These are phyloP conservation scores for Aegithalos caudatus DNA, from an alignment of 2,113 vertebrate genomes.

Conservation along the genomic window DNA sequence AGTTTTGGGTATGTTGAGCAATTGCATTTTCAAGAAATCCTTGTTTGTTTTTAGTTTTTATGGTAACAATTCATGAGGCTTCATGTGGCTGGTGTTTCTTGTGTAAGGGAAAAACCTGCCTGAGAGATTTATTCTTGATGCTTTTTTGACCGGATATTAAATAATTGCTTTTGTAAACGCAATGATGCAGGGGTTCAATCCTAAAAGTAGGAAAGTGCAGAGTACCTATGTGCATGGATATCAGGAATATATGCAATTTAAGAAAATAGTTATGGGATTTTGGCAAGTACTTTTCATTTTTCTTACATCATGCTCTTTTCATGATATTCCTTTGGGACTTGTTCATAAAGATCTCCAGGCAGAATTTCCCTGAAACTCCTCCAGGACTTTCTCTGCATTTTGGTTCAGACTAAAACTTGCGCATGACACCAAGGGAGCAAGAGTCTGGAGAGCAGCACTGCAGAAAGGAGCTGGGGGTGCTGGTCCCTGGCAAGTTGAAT, in stretches of 20 bases:
- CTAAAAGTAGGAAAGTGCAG: background rate
- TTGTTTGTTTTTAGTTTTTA: conserved; percentile 40
- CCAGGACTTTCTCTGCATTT: background rate
- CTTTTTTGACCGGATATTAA: background rate
- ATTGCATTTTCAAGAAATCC: conserved; percentile 40
- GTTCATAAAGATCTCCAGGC: background rate
- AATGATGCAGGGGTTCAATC: background rate
- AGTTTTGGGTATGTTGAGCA: conserved; percentile 41
- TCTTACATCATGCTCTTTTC: background rate
- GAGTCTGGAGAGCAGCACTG: rapidly evolving
- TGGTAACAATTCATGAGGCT: background rate
- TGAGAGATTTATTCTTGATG: background rate
- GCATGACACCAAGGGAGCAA: background rate
- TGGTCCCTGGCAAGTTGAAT: rapidly evolving
- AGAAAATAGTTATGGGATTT: background rate
- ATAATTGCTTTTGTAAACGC: background rate
- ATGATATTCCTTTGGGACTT: background rate
- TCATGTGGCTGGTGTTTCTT: background rate
- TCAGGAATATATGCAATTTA: background rate
- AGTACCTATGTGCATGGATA: background rate
- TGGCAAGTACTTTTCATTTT: background rate
- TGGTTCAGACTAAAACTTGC: background rate
- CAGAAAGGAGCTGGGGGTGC: background rate
- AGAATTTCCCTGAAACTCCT: background rate
- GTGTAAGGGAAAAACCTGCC: background rate